A percentile compares a stretch with the other conserved stretches of the same genome.
Conservation (phyloP, 2,113 vertebrate genomes). For the Marmota flaviventris region DNA sequence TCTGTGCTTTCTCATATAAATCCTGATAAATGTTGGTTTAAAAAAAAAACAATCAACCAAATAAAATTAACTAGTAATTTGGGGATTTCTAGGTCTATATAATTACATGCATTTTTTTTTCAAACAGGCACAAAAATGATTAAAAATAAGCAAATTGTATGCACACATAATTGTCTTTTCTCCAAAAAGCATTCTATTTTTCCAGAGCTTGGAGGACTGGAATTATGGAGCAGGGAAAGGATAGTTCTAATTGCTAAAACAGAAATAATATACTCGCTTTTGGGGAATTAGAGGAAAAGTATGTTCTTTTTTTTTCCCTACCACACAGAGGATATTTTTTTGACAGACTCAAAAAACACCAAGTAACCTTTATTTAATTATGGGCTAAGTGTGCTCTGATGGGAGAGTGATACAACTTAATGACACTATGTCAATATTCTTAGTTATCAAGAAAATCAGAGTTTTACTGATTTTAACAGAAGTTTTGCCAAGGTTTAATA, state of each 20-base stretch:
- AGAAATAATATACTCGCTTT: background rate
- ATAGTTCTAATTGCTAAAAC: background rate
- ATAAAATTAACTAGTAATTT: constrained; percentile 20
- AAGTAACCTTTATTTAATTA: constrained; percentile 60
- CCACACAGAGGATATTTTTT: background rate
- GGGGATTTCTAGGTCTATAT: background rate
- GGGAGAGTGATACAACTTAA: constrained; percentile 35
- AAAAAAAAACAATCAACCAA: background rate
- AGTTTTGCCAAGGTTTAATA: constrained; percentile 68
- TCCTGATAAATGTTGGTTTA: background rate
- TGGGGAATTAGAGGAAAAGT: background rate
- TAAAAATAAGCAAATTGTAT: constrained; percentile 36
- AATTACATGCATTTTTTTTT: constrained; percentile 46
- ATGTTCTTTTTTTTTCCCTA: background rate
- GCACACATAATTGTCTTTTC: background rate
- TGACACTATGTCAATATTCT: constrained; percentile 31
- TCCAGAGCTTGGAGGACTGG: background rate
- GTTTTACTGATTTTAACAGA: constrained; percentile 38
- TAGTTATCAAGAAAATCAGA: constrained; percentile 53
- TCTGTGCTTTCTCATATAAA: constrained; percentile 50
- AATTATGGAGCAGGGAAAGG: background rate
- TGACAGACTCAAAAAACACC: background rate
- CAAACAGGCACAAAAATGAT: constrained; percentile 39
- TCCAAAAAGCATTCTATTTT: background rate
- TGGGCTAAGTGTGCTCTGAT: constrained; percentile 40